phyloP scores from a whole-genome alignment of 37 sponge, comb jelly and placozoan genomes.

The Hormiphora californensis region DNA sequence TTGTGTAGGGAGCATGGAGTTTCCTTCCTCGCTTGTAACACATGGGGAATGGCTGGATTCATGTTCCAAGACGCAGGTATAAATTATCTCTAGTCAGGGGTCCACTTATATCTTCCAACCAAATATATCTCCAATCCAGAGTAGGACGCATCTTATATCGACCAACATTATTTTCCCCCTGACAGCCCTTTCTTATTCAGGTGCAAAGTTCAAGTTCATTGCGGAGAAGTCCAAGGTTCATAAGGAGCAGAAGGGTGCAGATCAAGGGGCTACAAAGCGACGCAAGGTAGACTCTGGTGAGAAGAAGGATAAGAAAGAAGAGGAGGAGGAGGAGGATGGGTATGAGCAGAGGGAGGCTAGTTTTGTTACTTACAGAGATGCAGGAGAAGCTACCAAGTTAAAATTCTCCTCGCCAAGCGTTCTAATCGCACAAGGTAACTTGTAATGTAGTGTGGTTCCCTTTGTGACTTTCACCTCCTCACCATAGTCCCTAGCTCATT shows the following conservation, averaged over 20 bases:
- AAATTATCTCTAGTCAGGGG: no score
- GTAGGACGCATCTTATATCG: no score
- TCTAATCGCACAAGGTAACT: conserved; percentile 3
- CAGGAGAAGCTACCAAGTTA: not conserved
- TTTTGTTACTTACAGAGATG: not conserved
- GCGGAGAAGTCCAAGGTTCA: conserved; percentile 21
- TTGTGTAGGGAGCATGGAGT: conserved; percentile 64
- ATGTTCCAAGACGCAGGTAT: conserved; percentile 71
- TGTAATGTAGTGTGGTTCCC: not conserved
- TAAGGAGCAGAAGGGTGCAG: not conserved
- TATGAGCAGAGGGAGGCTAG: conserved; percentile 9
- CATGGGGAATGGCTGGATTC: conserved; percentile 91
- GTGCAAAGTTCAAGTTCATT: conserved; percentile 7
- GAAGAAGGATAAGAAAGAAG: not conserved
- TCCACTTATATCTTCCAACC: no score
- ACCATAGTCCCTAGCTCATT: no score
- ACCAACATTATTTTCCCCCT: no score
- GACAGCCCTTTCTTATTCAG: no score
- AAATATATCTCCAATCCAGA: no score
- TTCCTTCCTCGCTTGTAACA: conserved; percentile 82
- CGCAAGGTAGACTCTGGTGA: conserved; percentile 1
- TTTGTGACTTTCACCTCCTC: no score
- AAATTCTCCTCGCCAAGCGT: conserved; percentile 4
- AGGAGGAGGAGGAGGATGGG: not conserved
- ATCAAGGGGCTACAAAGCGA: conserved; percentile 14